phyloP scores from a whole-genome alignment of 2,113 vertebrate genomes.

The Pteruthius melanotis region DNA sequence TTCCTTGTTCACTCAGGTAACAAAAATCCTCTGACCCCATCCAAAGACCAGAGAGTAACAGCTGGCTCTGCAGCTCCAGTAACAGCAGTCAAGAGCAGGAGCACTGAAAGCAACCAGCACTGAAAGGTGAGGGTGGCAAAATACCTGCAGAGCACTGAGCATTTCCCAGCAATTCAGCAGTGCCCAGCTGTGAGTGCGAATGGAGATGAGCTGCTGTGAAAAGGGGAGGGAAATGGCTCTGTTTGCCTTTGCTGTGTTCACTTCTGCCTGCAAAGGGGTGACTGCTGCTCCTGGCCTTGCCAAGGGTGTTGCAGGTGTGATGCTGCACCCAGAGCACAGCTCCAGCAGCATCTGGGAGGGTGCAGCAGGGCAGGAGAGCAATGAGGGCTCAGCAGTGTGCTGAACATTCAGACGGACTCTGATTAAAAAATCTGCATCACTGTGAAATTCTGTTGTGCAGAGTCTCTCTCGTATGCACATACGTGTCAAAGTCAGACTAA shows the following conservation, averaged over 20 bases:
- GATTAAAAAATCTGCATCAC: neutral
- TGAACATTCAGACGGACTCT: neutral
- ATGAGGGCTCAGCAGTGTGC: rapidly evolving
- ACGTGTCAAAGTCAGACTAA: neutral
- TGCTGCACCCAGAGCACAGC: neutral
- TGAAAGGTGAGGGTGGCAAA: neutral
- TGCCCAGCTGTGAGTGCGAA: neutral
- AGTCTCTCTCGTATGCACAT: neutral
- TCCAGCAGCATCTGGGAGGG: neutral
- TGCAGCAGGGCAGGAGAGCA: neutral
- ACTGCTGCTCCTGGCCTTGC: neutral
- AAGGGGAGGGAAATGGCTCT: neutral
- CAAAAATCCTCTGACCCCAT: neutral
- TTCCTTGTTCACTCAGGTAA: neutral
- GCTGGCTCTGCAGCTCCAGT: neutral
- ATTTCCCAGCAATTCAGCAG: neutral
- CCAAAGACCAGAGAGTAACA: neutral
- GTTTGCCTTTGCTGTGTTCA: neutral
- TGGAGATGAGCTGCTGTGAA: neutral
- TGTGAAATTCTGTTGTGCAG: neutral
- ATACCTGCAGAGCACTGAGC: neutral
- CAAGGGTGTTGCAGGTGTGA: rapidly evolving
- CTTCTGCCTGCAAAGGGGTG: neutral
- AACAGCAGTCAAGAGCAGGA: neutral
- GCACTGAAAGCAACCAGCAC: neutral